A percentile compares a stretch with the other conserved stretches of the same genome.
Conservation (phyloP, 2,113 vertebrate species). For the Trogon melanurus region DNA sequence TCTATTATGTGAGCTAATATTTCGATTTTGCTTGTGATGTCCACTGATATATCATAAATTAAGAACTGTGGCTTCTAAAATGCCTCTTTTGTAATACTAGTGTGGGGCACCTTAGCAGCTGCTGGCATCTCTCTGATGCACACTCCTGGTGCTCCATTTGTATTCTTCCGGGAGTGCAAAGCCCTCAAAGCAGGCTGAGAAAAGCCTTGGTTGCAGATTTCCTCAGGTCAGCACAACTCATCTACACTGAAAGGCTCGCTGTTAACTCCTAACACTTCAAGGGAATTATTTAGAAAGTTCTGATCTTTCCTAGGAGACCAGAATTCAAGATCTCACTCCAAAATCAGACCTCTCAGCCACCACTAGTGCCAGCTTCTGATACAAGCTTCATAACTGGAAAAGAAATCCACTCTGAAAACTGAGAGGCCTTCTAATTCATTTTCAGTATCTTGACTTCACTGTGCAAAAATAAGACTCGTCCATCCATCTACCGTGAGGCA, state of each 20-base stretch:
- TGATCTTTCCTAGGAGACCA: not conserved
- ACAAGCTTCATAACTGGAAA: not conserved
- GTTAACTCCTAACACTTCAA: not conserved
- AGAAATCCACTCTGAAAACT: not conserved
- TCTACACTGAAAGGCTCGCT: not conserved
- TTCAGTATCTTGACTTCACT: not conserved
- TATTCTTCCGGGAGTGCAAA: not conserved
- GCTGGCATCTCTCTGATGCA: not conserved
- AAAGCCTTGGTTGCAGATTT: not conserved
- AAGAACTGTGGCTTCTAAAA: not conserved
- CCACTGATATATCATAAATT: not conserved
- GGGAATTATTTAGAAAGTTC: not conserved
- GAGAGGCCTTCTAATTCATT: not conserved
- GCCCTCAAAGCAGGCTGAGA: not conserved
- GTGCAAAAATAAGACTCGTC: not conserved
- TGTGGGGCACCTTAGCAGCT: not conserved
- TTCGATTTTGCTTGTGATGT: not conserved
- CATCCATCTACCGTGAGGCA: not conserved
- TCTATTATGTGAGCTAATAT: not conserved
- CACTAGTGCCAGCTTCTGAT: not conserved
- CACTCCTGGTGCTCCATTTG: rapidly evolving
- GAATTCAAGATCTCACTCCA: not conserved
- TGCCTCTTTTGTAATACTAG: not conserved
- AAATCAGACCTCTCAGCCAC: not conserved
- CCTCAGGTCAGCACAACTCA: not conserved